Evolutionary conservation across 2,797 vertebrate species (phyloP), one percentile per base, ranked within the genome.

Genomic region (Coregonus ussuriensis): DNA sequence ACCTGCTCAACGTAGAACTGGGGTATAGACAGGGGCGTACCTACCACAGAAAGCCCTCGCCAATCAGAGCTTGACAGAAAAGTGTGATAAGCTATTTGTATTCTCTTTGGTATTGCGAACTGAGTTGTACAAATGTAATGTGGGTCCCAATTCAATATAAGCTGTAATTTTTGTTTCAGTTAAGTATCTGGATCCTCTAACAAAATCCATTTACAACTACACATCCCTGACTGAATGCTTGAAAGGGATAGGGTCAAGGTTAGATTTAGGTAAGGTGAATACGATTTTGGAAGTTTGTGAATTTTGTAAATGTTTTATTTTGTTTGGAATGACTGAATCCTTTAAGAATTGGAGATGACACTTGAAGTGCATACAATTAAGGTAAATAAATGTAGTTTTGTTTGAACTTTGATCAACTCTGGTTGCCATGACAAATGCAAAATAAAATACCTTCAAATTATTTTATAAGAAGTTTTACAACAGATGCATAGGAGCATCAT

Each of bases 21-120:
- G 56, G 21, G 29, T 14, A 14, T 72, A 66, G 11, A 80, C 41
- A 9, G 15, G 51, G 15, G 35, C 62, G 21, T 74, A 53, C 53
- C 59, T 21, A 33, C 70, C 25, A 41, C 37, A 33, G 31, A 7
- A 1, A 51, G 72, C 81, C 51, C 78, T 78, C 74, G 41, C 87
- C 81, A n/a, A 54, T 41, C 62, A 79, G 51, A 35, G 7, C 51
- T 54, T 25, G 16, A 62, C 16, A 29, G 15, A 18, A 41, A 53
- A 29, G n/a, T 69, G 1, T 77, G 85, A 89, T 85, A 79, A 80
- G 70, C 37, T 37, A 71, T 5, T 21, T 67, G 2, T 75, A 6
- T 59, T 56, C 52, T 59, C 2, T 25, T 41, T n/a, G 18, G 29
- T 54, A 31, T 31, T 29, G 51, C 25, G 29, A 72, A 72, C 52